Percentiles rank a stretch among this genome's conserved stretches.
phyloP scores from a whole-genome alignment of 2,888 invertebrate species.

The Drosophila sordidapex region DNA sequence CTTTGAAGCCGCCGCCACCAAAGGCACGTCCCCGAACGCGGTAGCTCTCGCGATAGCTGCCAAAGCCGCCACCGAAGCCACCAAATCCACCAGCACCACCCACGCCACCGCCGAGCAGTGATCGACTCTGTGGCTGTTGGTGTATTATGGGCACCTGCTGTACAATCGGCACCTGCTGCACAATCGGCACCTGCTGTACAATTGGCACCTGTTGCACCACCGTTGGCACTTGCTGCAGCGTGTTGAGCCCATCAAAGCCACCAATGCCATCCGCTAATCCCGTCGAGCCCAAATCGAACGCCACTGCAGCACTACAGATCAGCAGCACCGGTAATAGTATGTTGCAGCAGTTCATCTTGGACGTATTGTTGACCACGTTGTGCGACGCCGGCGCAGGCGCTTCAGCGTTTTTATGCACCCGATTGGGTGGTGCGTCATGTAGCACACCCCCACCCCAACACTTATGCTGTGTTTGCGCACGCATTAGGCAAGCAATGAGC shows the following conservation, averaged over 20 bases:
- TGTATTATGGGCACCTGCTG: conserved; percentile 60
- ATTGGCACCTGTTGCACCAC: conserved; percentile 67
- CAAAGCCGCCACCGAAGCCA: conserved; percentile 72
- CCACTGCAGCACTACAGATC: conserved; percentile 23
- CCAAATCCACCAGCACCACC: conserved; percentile 41
- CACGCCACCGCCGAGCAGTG: conserved; percentile 27
- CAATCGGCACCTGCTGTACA: conserved; percentile 65
- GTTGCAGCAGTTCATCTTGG: conserved; percentile 41
- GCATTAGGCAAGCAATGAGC: conserved; percentile 32
- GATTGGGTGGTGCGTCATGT: conserved; percentile 37
- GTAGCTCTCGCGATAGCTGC: conserved; percentile 73
- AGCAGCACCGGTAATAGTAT: conserved; percentile 34
- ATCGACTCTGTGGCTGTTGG: conserved; percentile 52
- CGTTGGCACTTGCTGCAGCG: conserved; percentile 62
- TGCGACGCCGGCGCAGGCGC: conserved; percentile 35
- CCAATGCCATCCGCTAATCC: conserved; percentile 31
- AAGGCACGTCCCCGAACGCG: conserved; percentile 72
- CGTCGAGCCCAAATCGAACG: conserved; percentile 23
- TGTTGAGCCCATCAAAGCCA: conserved; percentile 12
- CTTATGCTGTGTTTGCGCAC: conserved; percentile 43
- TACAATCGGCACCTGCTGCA: conserved; percentile 43
- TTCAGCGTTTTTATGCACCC: conserved; percentile 45
- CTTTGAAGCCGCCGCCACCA: conserved; percentile 63
- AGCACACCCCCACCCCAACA: conserved; percentile 16
- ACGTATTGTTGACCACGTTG: conserved; percentile 28